A percentile compares a stretch with the other conserved stretches of the same genome.
These are phyloP conservation scores for Drosophila siamana DNA, from an alignment of 2,888 invertebrate genomes.

Conservation along the genomic window DNA sequence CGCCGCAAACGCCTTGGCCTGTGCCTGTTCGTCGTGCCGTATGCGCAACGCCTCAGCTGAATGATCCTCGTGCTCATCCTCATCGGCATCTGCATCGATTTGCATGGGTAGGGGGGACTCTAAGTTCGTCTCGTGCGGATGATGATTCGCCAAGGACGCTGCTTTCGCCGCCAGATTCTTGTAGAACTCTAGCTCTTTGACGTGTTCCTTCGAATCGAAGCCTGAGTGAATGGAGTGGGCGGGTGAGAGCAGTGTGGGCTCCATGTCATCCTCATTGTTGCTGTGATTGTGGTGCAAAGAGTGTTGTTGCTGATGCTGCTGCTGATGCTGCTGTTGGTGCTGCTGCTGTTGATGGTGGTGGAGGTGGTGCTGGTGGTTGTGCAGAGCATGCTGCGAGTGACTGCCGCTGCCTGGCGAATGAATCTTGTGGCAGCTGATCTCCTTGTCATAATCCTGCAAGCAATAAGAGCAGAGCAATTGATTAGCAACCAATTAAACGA, in stretches of 20 bases:
- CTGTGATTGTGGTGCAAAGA: constrained; percentile 27
- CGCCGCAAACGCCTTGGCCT: constrained; percentile 86
- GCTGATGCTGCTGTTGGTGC: constrained; percentile 42
- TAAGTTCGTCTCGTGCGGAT: constrained; percentile 57
- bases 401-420: constrained; percentile 78
- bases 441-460: constrained; percentile 84
- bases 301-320: constrained; percentile 44
- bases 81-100: constrained; percentile 80
- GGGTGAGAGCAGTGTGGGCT: constrained; percentile 64
- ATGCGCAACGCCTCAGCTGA: constrained; percentile 53
- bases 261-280: constrained; percentile 68
- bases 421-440: constrained; percentile 82
- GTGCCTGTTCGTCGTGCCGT: constrained; percentile 74
- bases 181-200: constrained; percentile 84
- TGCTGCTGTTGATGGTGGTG: constrained; percentile 40
- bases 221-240: constrained; percentile 62
- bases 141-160: constrained; percentile 79
- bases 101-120: constrained; percentile 77
- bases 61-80: constrained; percentile 62
- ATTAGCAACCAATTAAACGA: constrained; percentile 23
- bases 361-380: constrained; percentile 25
- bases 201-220: constrained; percentile 80
- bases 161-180: constrained; percentile 83
- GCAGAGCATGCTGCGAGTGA: constrained; percentile 35
- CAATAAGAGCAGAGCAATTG: constrained; percentile 18